Percentiles rank a stretch among this genome's conserved stretches.
Evolutionary conservation across 2,113 vertebrate genomes (phyloP).

Genomic region (Elanoides forficatus): DNA sequence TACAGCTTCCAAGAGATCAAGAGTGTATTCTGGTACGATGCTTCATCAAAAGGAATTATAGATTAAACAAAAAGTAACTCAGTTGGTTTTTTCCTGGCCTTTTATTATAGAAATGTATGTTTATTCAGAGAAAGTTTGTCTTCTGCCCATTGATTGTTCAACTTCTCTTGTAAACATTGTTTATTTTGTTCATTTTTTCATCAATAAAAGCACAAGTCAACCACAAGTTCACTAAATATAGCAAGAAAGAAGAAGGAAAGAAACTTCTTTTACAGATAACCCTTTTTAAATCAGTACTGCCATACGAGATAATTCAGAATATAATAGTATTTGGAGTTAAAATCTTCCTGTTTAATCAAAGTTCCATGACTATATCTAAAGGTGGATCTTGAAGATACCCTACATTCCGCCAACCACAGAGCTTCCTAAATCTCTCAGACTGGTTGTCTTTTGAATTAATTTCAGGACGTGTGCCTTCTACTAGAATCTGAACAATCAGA

Average conservation of each 20-base stretch:
- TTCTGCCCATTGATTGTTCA: neutral
- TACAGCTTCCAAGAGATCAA: neutral
- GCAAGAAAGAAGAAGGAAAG: neutral
- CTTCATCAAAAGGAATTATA: neutral
- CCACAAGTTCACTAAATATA: neutral
- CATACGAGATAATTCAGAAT: neutral
- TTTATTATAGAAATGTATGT: neutral
- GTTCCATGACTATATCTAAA: neutral
- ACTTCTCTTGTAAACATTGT: neutral
- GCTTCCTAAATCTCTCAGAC: neutral
- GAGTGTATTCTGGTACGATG: neutral
- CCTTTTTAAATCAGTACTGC: neutral
- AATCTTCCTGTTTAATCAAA: neutral
- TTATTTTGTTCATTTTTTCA: neutral
- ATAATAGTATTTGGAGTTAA: neutral
- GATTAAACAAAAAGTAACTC: neutral
- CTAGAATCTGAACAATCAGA: neutral
- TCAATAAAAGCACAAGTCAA: neutral
- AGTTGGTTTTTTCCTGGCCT: neutral
- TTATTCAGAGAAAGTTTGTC: neutral
- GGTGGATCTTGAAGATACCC: neutral
- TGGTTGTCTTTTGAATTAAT: neutral
- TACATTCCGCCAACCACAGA: neutral
- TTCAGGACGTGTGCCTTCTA: neutral
- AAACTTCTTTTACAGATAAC: neutral